Evolutionary conservation across 2,888 invertebrate genomes (phyloP).

Genomic region (Panorpa germanica): DNA sequence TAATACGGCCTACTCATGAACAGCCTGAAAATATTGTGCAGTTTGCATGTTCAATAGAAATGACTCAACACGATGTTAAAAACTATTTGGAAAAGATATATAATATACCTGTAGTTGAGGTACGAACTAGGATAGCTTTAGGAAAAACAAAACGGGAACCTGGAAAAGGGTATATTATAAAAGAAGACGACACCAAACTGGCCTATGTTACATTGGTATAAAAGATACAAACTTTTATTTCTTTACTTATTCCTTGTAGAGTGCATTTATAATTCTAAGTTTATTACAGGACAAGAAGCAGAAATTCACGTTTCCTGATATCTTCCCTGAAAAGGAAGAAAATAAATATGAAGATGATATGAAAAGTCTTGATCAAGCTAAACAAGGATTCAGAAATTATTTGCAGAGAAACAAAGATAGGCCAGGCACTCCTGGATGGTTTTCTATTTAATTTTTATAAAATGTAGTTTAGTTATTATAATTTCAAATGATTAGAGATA

Average conservation of each 20-base stretch:
- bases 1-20: conserved; percentile 45
- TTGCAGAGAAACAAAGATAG: conserved; percentile 43
- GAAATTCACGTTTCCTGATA: conserved; percentile 57
- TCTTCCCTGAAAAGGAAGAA: conserved; percentile 32
- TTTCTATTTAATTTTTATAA: conserved; percentile 33
- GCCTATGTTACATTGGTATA: conserved; percentile 62
- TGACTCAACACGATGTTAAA: conserved; percentile 77
- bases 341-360: conserved; percentile 31
- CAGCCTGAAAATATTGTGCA: conserved; percentile 66
- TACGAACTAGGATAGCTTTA: conserved; percentile 52
- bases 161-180: conserved; percentile 44
- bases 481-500: no score
- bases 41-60: conserved; percentile 84
- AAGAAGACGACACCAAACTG: conserved; percentile 66
- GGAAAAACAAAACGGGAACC: conserved; percentile 45
- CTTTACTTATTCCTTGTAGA: not conserved
- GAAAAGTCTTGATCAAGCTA: conserved; percentile 39
- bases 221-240: not conserved
- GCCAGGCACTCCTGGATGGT: conserved; percentile 64
- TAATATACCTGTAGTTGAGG: conserved; percentile 56
- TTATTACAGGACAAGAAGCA: conserved; percentile 44
- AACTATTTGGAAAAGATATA: conserved; percentile 96
- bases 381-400: conserved; percentile 36
- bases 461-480: not conserved
- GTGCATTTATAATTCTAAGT: not conserved